phyloP scores from a whole-genome alignment of 2,113 vertebrate genomes.

The Apus apus region DNA sequence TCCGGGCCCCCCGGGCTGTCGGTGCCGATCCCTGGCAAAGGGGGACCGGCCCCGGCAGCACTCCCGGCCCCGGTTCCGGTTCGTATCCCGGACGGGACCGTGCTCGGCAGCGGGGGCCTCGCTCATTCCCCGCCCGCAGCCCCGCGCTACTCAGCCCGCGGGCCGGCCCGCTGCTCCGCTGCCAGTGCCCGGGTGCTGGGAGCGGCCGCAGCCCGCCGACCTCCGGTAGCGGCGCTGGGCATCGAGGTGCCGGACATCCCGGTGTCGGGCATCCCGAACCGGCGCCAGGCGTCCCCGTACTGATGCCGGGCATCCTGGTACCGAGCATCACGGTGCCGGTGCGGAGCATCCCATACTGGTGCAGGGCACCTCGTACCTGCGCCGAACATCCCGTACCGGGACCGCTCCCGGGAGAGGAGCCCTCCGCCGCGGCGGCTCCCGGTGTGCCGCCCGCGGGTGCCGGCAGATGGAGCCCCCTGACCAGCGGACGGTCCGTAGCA shows the following conservation, averaged over 20 bases:
- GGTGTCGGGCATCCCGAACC: too few relatives aligned
- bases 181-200: too few relatives aligned
- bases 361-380: too few relatives aligned
- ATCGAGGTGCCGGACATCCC: too few relatives aligned
- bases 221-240: neutral
- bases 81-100: too few relatives aligned
- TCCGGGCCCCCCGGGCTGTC: too few relatives aligned
- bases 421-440: too few relatives aligned
- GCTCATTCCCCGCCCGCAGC: neutral
- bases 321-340: neutral
- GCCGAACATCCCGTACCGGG: neutral
- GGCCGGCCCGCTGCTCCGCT: neutral
- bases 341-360: too few relatives aligned
- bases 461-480: neutral
- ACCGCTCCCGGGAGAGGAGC: too few relatives aligned
- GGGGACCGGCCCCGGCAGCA: neutral
- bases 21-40: too few relatives aligned
- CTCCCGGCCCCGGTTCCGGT: neutral
- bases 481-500: neutral
- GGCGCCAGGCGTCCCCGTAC: too few relatives aligned
- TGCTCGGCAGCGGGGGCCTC: neutral
- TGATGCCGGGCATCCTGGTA: neutral
- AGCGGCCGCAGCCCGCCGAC: neutral
- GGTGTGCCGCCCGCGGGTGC: neutral
- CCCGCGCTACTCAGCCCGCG: neutral